Evolutionary conservation across 1,140 invertebrate species (phyloP).

Genomic region (Cherax quadricarinatus): DNA sequence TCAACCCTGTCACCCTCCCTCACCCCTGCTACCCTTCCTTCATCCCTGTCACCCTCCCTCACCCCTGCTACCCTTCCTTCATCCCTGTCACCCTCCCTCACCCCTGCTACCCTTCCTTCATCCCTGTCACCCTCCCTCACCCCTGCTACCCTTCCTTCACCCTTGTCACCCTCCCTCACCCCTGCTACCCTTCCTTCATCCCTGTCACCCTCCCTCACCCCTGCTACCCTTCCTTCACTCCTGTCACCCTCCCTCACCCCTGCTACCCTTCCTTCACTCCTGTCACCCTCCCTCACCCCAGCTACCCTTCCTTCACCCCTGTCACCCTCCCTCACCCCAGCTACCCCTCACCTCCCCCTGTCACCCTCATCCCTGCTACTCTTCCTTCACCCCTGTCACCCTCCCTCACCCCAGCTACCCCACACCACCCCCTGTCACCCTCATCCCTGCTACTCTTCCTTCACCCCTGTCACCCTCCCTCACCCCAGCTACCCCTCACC

Average conservation of each 20-base stretch:
- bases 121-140: background rate
- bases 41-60: too few species aligned
- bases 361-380: background rate
- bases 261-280: too few species aligned
- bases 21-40: background rate
- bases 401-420: background rate
- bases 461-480: too few species aligned
- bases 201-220: background rate
- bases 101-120: too few species aligned
- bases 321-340: background rate
- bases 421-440: too few species aligned
- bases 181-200: background rate
- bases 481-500: too few species aligned
- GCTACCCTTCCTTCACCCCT: background rate
- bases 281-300: background rate
- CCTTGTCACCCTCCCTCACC: background rate
- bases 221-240: background rate
- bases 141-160: background rate
- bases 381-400: background rate
- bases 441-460: too few species aligned
- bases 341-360: background rate
- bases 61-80: too few species aligned
- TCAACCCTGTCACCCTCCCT: background rate
- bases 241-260: too few species aligned
- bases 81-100: too few species aligned